Evolutionary conservation across 2,113 vertebrate species (phyloP), one percentile per base, ranked within the genome.

Genomic region (Anolis sagrei): DNA sequence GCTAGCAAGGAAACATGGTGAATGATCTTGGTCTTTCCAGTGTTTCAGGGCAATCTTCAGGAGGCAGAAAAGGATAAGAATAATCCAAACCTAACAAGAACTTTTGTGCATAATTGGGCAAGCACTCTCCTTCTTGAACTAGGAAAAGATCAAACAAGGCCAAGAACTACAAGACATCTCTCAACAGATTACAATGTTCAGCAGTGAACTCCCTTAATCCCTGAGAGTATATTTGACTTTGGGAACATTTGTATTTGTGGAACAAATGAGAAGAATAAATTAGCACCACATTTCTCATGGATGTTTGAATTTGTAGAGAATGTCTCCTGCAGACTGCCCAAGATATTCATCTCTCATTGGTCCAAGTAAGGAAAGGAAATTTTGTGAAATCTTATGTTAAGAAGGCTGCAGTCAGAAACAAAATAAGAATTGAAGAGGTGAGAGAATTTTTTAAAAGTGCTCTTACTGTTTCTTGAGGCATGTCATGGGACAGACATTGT

Each of bases 391-490:
- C 66, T 10, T 32, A 81, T 21, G 0, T 32, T 19, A 64, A 36
- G n/a, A 88, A 88, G 69, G 2, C 81, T 0, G 64, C 77, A 69
- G 25, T 73, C 21, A 88, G 62, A 64, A 90, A 86, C 89, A 86
- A 16, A 83, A 64, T 83, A 25, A 34, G 58, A 29, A 75, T 25
- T 29, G 87, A 90, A 51, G 70, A 81, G 70, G 64, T 9, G 4
- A 7, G 1, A 79, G 2, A 39, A 90, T 58, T 58, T 18, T 58
- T 58, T 58, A 7, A 68, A 68, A 36, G 89, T 62, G 90, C 88
- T 97, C 98, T 99, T 95, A 99, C 99, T 99, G 98, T 96, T 99
- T 99, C 93, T 98, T 99, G 87, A 99, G 98, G 95, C 98, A 99
- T 1, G 98, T 99, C 98, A 99, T 99, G 4, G 99, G 99, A 94